phyloP scores from a whole-genome alignment of 2,113 vertebrate species.

The Ondatra zibethicus region DNA sequence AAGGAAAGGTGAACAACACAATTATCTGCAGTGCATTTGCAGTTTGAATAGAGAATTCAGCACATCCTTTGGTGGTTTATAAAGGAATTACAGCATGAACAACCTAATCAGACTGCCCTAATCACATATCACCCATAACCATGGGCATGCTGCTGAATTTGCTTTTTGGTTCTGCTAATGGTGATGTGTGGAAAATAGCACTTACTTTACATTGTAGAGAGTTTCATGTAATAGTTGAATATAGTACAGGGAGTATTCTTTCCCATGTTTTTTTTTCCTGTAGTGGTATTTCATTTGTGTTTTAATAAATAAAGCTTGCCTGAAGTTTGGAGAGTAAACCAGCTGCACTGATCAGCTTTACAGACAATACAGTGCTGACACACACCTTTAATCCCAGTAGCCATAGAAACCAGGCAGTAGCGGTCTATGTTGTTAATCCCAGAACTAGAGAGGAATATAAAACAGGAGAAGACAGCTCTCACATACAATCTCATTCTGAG shows the following conservation, averaged over 20 bases:
- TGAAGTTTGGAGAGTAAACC: too few relatives aligned
- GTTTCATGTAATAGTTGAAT: background rate
- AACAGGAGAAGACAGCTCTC: too few relatives aligned
- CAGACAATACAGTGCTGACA: too few relatives aligned
- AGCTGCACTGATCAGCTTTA: too few relatives aligned
- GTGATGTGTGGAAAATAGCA: background rate
- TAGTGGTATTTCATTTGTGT: too few relatives aligned
- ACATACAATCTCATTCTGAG: too few relatives aligned
- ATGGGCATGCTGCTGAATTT: background rate
- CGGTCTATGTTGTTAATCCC: too few relatives aligned
- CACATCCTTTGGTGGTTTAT: background rate
- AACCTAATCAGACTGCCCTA: background rate
- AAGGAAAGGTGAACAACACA: background rate
- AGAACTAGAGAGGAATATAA: too few relatives aligned
- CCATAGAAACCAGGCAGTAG: too few relatives aligned
- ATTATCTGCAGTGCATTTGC: background rate
- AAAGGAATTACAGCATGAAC: background rate
- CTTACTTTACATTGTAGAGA: background rate
- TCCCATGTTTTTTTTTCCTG: background rate
- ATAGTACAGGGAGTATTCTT: background rate
- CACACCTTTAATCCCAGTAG: too few relatives aligned
- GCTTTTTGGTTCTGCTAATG: background rate
- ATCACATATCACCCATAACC: background rate
- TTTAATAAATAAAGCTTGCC: too few relatives aligned
- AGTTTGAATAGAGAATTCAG: background rate